Evolutionary conservation across 2,113 vertebrate species (phyloP).

Genomic region (Apteryx mantelli): DNA sequence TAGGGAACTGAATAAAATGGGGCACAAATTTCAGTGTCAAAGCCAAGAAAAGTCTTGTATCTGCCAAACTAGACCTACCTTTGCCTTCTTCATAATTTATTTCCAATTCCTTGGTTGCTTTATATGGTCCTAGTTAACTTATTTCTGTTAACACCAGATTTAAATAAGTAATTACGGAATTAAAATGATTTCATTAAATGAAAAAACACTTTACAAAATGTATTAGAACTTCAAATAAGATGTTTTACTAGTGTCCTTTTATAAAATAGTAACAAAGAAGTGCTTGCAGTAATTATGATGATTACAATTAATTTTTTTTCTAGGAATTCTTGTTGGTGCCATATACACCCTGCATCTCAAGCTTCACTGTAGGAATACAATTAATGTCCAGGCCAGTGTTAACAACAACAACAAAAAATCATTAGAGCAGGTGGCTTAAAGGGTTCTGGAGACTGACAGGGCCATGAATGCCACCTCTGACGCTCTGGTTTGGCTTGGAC

Average conservation of each 20-base stretch:
- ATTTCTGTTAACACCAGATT: slow-evolving; percentile 38
- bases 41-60: neutral
- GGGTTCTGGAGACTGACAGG: neutral
- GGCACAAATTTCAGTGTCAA: neutral
- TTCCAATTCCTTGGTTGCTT: slow-evolving; percentile 10
- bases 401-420: neutral
- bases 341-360: neutral
- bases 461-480: rapidly evolving
- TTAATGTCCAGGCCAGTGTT: neutral
- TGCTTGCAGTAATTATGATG: slow-evolving; percentile 48
- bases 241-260: slow-evolving; percentile 49
- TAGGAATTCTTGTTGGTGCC: slow-evolving; percentile 38
- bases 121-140: neutral
- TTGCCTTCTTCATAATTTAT: neutral
- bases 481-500: neutral
- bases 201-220: slow-evolving; percentile 53
- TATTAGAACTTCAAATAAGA: slow-evolving; percentile 61
- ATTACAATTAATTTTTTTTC: slow-evolving; percentile 58
- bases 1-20: rapidly evolving
- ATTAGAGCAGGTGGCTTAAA: neutral
- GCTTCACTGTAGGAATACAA: neutral
- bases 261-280: slow-evolving; percentile 57
- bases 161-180: slow-evolving; percentile 55
- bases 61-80: neutral
- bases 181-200: slow-evolving; percentile 39